Percentiles rank a stretch among this genome's conserved stretches.
Conservation (phyloP, 2,888 invertebrate species). For the Erynnis tages region DNA sequence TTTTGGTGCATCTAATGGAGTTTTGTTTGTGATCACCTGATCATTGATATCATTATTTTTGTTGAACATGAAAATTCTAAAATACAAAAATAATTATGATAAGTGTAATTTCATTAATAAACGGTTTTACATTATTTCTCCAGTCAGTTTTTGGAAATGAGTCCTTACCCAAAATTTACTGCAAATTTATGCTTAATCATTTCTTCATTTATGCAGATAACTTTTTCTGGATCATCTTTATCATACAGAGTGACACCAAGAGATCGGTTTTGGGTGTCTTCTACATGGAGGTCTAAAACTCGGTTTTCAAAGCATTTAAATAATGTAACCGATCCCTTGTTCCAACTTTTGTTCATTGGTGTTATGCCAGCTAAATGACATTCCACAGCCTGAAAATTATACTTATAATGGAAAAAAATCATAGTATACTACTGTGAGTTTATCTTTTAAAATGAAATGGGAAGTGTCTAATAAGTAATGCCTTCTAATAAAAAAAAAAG, state of each 20-base stretch:
- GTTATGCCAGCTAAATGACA: slow-evolving; percentile 69
- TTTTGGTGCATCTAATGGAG: slow-evolving; percentile 42
- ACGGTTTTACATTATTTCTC: not conserved
- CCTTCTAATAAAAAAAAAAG: too few species aligned
- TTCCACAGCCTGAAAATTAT: slow-evolving; percentile 57
- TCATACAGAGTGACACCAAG: slow-evolving; percentile 61
- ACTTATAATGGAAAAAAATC: too few species aligned
- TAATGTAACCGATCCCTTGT: slow-evolving; percentile 51
- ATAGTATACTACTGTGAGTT: too few species aligned
- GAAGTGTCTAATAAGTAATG: too few species aligned
- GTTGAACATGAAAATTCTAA: slow-evolving; percentile 58
- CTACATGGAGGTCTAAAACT: slow-evolving; percentile 54
- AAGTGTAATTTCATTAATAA: too few species aligned
- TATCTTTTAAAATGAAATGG: too few species aligned
- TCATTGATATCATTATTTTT: slow-evolving; percentile 45
- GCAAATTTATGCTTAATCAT: slow-evolving; percentile 69
- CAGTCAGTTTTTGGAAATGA: too few species aligned
- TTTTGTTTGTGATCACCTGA: slow-evolving; percentile 50
- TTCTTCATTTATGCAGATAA: slow-evolving; percentile 59
- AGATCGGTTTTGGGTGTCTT: slow-evolving; percentile 52
- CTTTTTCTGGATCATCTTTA: slow-evolving; percentile 45
- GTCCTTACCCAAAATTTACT: slow-evolving; percentile 60
- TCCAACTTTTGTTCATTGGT: slow-evolving; percentile 65
- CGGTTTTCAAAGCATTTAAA: slow-evolving; percentile 47
- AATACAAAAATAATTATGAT: slow-evolving; percentile 6